Evolutionary conservation across 2,888 invertebrate genomes (phyloP), one percentile per base, ranked within the genome.

Genomic region (Cecidostiba fungosa): DNA sequence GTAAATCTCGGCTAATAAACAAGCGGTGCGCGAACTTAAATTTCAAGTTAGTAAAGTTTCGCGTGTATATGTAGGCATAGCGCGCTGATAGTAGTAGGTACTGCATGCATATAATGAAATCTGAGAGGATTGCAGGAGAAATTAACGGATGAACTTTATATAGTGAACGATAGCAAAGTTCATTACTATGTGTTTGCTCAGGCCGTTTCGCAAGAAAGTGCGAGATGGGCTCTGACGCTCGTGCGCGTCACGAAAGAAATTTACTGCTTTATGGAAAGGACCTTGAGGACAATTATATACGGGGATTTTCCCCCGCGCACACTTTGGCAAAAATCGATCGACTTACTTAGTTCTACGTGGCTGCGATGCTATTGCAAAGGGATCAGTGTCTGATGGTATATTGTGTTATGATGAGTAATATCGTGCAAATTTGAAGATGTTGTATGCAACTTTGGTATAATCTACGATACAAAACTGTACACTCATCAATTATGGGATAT

Each of bases 291-390:
- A 84, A 84, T 84, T 76, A 23, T 23, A 19, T 16, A 47, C 36
- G 14, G 39, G 74, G 74, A 82, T 70, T 36, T 39, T 36, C 50
- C 54, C 43, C n/a, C n/a, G n/a, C 19, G 0, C 50, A 50, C 23
- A 50, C n/a, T 76, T 62, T 62, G 72, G 50, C 74, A 73, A 77
- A 84, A 84, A 83, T 77, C 78, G 23, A 78, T 82, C n/a, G 54
- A 73, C 16, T 76, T 72, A 14, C 66, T n/a, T 19, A n/a, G 47
- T 1, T 43, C 3, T 43, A 26, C 26, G 10, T 3, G 23, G n/a
- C n/a, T 29, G 19, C 3, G 54, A 50, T 50, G 19, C 19, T 50
- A 50, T 47, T 47, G 47, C 3, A 19, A 3, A 50, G 19, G 19
- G 19, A 50, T 19, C 3, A 3, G 50, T 19, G 10, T n/a, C n/a